Evolutionary conservation across 1,140 invertebrate species (phyloP), one percentile per base, ranked within the genome.

Genomic region (Cyrtorhinus lividipennis): DNA sequence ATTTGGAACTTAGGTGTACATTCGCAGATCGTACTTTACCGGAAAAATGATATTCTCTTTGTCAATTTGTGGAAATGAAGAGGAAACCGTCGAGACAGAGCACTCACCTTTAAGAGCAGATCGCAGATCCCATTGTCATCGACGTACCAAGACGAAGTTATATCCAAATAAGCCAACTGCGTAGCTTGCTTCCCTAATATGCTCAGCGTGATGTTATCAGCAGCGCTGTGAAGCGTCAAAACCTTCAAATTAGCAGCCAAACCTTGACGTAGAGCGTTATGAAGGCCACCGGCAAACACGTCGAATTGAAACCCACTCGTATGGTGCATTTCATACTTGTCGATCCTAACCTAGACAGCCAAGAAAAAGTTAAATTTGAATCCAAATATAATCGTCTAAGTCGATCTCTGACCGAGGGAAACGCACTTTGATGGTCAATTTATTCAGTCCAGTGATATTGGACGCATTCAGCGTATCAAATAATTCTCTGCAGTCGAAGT

Each of bases 111-210:
- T 23, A 71, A 62, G 15, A 69, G 62, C 23, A 71, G 62, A 48
- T 68, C 57, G 56, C 62, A 64, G 18, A 71, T 68, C 20, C 70
- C 70, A 22, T 45, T 48, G 58, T 71, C 70, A 56, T 71, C 69
- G 0, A 71, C 68, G 60, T 67, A 65, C 70, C 70, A 71, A 13
- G 68, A 69, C n/a, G 64, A 67, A 1, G 67, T 67, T 12, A 70
- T 61, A 59, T 71, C 70, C 2, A 71, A 62, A 63, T 69, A 53
- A 25, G 63, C 64, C 0, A 71, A 62, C 60, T 68, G 65, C 15
- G 63, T 25, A 15, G 67, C 64, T 56, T 69, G 44, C 60, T 66
- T 62, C 1, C 70, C 70, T n/a, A 71, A 48, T 30, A 67, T 57
- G 48, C 61, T 59, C 8, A 71, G 53, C n/a, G 68, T 64, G 61